Conservation (phyloP, 2,113 vertebrate genomes). For the Hemichromis elongatus region DNA sequence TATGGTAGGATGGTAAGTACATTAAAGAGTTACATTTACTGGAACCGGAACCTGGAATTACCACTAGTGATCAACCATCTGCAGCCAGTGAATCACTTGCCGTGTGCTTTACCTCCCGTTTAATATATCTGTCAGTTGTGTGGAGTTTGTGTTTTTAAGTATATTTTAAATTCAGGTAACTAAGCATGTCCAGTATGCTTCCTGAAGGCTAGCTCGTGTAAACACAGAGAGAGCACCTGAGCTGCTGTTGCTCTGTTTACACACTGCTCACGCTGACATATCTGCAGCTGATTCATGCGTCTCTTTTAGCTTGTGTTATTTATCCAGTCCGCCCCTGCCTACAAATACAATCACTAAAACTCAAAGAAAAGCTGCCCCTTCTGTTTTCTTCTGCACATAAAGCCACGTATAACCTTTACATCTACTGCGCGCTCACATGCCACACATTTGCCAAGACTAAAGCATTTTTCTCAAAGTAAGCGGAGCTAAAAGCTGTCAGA, state of each 20-base stretch:
- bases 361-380: slow-evolving; percentile 1
- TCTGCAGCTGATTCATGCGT: neutral
- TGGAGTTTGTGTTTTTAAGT: neutral
- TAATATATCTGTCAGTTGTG: neutral
- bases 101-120: neutral
- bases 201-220: neutral
- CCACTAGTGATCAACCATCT: neutral
- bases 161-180: neutral
- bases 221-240: neutral
- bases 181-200: neutral
- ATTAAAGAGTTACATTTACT: neutral
- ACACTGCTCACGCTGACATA: neutral
- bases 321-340: neutral
- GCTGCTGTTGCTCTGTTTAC: neutral
- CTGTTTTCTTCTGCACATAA: neutral
- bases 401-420: neutral
- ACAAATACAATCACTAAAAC: neutral
- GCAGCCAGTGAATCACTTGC: neutral
- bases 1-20: neutral
- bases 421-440: slow-evolving; percentile 1
- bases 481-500: neutral
- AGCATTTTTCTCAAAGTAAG: neutral
- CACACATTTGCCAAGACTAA: neutral
- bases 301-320: neutral
- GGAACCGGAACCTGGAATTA: neutral